A percentile compares a stretch with the other conserved stretches of the same genome.
phyloP scores from a whole-genome alignment of 1,140 invertebrate species.

The Polyergus mexicanus region DNA sequence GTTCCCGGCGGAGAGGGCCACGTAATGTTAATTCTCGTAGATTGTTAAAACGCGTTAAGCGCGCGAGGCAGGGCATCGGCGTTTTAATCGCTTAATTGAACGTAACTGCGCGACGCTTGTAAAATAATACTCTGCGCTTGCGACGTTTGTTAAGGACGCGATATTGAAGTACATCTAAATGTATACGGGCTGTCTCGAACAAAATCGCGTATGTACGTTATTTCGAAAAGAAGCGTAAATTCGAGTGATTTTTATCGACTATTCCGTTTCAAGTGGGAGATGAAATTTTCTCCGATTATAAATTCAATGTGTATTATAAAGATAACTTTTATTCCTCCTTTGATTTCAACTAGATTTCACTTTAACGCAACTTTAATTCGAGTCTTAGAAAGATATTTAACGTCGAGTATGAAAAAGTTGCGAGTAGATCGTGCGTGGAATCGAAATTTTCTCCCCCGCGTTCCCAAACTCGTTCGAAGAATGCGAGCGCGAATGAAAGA shows the following conservation, averaged over 20 bases:
- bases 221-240: too few species aligned
- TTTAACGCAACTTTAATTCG: constrained; percentile 38
- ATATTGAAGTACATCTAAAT: not conserved
- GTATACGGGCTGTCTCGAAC: not conserved
- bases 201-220: not conserved
- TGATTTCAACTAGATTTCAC: constrained; percentile 30
- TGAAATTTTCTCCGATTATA: constrained; percentile 18
- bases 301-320: not conserved
- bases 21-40: constrained; percentile 35
- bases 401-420: constrained; percentile 52
- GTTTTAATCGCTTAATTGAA: constrained; percentile 65
- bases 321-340: constrained; percentile 40
- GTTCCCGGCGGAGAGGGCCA: not conserved
- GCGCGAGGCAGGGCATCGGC: not conserved
- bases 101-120: constrained; percentile 50
- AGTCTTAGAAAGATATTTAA: constrained; percentile 55
- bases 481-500: constrained; percentile 19
- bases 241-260: constrained; percentile 7
- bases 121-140: constrained; percentile 24
- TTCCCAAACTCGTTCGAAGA: constrained; percentile 29
- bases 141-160: not conserved
- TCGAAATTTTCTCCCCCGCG: constrained; percentile 36
- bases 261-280: too few species aligned
- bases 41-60: constrained; percentile 50
- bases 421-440: constrained; percentile 50